phyloP scores from a whole-genome alignment of 2,113 vertebrate genomes.

The Bos javanicus region DNA sequence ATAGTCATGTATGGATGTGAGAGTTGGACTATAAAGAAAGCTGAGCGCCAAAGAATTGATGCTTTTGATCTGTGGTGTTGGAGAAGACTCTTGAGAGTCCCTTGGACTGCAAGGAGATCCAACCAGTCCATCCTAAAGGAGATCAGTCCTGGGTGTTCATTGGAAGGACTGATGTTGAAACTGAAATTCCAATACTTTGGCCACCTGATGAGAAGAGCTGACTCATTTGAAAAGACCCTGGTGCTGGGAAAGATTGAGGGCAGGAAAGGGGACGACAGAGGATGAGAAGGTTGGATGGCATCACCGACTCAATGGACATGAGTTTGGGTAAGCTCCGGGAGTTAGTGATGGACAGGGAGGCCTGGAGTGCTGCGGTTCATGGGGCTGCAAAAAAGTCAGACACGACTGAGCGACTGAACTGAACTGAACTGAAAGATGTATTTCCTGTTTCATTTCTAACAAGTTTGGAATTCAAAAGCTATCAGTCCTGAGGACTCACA shows the following conservation, averaged over 20 bases:
- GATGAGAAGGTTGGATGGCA: not conserved
- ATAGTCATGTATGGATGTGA: not conserved
- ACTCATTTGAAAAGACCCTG: not conserved
- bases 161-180: not conserved
- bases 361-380: not conserved
- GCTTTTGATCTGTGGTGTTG: not conserved
- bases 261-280: not conserved
- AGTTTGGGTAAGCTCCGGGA: not conserved
- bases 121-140: not conserved
- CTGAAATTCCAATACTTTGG: not conserved
- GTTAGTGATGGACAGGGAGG: not conserved
- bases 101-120: not conserved
- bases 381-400: not conserved
- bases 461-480: not conserved
- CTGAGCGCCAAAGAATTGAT: not conserved
- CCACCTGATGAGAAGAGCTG: not conserved
- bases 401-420: not conserved
- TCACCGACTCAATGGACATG: not conserved
- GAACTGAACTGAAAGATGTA: not conserved
- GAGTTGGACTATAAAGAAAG: not conserved
- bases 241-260: not conserved
- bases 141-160: not conserved
- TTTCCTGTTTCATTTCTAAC: constrained; percentile 16
- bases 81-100: not conserved
- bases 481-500: not conserved